Conservation (phyloP, 2,113 vertebrate species). For the Stigmatopora nigra region DNA sequence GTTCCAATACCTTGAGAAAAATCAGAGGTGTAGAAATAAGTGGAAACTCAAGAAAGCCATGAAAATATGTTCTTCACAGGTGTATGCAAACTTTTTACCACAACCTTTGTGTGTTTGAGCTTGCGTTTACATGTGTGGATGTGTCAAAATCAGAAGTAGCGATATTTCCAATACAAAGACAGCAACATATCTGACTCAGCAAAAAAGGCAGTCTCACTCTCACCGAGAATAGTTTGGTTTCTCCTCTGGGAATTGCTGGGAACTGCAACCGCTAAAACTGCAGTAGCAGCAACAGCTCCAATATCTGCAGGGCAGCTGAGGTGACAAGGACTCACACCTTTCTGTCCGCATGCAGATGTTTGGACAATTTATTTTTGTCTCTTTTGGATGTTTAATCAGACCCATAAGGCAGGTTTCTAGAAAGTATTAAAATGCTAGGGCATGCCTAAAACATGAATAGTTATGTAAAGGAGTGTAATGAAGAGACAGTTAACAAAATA, state of each 20-base stretch:
- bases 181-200: slow-evolving; percentile 20
- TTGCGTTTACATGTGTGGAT: too few species aligned
- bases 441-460: slow-evolving; percentile 54
- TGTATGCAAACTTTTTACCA: too few species aligned
- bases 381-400: slow-evolving; percentile 37
- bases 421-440: slow-evolving; percentile 32
- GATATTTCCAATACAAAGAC: slow-evolving; percentile 31
- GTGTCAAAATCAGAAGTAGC: slow-evolving; percentile 22
- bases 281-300: slow-evolving; percentile 28
- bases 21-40: too few species aligned
- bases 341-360: slow-evolving; percentile 11
- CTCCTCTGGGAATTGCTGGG: slow-evolving; percentile 32
- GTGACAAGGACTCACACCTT: slow-evolving; percentile 31
- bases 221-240: slow-evolving; percentile 33
- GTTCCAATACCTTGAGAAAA: too few species aligned
- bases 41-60: too few species aligned
- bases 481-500: slow-evolving; percentile 21
- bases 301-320: slow-evolving; percentile 46
- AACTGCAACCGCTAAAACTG: slow-evolving; percentile 64
- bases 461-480: slow-evolving; percentile 29
- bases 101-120: too few species aligned
- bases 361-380: slow-evolving; percentile 8
- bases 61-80: too few species aligned
- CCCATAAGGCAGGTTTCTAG: slow-evolving; percentile 25
- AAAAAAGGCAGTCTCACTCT: slow-evolving; percentile 43